Evolutionary conservation across 2,888 invertebrate species (phyloP).

Genomic region (Diarsia brunnea): DNA sequence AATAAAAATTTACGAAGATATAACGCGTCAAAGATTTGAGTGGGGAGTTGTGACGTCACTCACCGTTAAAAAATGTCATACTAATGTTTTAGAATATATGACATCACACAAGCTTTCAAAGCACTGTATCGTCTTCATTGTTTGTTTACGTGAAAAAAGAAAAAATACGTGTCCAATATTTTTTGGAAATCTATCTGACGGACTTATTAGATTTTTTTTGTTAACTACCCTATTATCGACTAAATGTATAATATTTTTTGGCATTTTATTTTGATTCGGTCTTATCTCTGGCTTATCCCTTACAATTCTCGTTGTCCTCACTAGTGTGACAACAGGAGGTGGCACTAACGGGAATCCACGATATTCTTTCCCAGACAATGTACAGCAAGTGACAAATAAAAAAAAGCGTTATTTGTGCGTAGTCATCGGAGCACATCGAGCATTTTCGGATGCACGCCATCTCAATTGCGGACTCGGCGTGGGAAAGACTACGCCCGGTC

Average conservation of each 20-base stretch:
- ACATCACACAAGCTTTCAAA: too few species aligned
- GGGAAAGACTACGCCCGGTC: slow-evolving; percentile 71
- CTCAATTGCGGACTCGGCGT: slow-evolving; percentile 73
- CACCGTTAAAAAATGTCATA: too few species aligned
- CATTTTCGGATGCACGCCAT: slow-evolving; percentile 71
- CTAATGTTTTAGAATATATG: too few species aligned
- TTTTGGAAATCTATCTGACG: too few species aligned
- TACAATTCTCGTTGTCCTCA: neutral
- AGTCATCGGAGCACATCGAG: slow-evolving; percentile 64
- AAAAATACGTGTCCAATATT: too few species aligned
- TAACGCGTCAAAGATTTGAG: too few species aligned
- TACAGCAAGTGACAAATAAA: slow-evolving; percentile 35
- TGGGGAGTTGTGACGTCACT: too few species aligned
- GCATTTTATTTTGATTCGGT: neutral
- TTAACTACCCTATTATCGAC: too few species aligned
- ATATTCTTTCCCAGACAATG: slow-evolving; percentile 48
- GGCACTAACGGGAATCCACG: neutral
- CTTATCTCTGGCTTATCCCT: neutral
- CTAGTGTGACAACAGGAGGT: neutral
- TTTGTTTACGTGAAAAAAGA: too few species aligned
- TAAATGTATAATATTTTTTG: neutral
- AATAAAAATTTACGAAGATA: too few species aligned
- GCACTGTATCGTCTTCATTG: too few species aligned
- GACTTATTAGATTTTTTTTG: too few species aligned
- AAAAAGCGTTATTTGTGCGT: slow-evolving; percentile 46